phyloP scores from a whole-genome alignment of 1,140 invertebrate genomes.

The Drosophila rhopaloa region DNA sequence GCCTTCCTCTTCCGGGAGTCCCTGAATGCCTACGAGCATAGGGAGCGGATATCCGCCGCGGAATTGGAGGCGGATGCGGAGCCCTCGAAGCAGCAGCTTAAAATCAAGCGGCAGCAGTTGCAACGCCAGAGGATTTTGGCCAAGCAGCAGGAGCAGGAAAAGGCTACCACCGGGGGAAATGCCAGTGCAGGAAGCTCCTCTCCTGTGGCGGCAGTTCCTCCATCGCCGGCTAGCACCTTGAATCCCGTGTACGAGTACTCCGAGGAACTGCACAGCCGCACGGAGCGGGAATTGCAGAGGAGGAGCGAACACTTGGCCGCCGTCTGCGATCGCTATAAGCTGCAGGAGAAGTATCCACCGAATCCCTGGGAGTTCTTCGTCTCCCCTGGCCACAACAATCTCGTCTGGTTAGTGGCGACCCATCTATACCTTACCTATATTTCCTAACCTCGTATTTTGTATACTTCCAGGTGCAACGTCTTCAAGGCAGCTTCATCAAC shows the following conservation, averaged over 20 bases:
- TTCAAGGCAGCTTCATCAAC: constrained; percentile 92
- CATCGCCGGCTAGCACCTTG: constrained; percentile 50
- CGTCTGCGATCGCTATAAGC: constrained; percentile 70
- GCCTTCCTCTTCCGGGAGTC: constrained; percentile 80
- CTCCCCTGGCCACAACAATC: constrained; percentile 88
- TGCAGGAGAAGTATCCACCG: constrained; percentile 83
- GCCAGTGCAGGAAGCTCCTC: constrained; percentile 7
- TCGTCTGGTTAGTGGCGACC: constrained; percentile 86
- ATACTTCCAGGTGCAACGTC: constrained; percentile 87
- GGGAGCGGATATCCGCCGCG: constrained; percentile 52
- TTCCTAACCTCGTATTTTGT: too few relatives aligned
- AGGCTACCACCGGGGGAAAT: constrained; percentile 4
- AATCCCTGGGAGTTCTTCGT: constrained; percentile 91
- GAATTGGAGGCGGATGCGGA: constrained; percentile 51
- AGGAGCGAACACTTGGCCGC: constrained; percentile 59
- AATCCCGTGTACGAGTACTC: constrained; percentile 84
- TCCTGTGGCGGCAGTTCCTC: background rate
- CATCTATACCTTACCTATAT: too few relatives aligned
- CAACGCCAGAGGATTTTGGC: constrained; percentile 49
- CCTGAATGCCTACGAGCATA: constrained; percentile 75
- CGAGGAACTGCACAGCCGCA: constrained; percentile 79
- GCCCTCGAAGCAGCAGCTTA: constrained; percentile 60
- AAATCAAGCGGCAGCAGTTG: constrained; percentile 61
- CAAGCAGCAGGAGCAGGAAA: constrained; percentile 39
- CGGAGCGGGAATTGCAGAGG: constrained; percentile 66